phyloP scores from a whole-genome alignment of 2,113 vertebrate species.

The Pristiophorus japonicus region DNA sequence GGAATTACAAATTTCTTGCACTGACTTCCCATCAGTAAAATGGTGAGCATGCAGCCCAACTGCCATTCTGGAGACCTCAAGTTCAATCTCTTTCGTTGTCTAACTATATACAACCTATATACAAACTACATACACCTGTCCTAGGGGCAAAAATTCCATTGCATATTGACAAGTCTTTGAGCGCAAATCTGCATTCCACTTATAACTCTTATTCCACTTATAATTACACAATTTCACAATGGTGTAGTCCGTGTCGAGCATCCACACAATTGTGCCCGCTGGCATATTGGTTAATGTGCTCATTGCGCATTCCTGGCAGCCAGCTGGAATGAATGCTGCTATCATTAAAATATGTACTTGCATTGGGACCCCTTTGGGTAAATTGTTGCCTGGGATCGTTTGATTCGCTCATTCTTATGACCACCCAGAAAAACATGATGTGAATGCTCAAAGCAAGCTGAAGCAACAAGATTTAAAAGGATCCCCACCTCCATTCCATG shows the following conservation, averaged over 20 bases:
- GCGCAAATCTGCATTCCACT: neutral
- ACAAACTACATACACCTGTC: no score
- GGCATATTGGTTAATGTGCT: neutral
- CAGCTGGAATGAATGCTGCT: neutral
- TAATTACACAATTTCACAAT: no score
- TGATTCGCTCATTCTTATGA: neutral
- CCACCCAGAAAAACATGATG: neutral
- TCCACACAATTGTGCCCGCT: neutral
- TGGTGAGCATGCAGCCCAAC: neutral
- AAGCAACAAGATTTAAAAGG: neutral
- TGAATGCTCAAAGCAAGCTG: neutral
- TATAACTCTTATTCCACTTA: no score
- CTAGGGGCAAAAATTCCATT: neutral
- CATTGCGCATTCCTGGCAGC: neutral
- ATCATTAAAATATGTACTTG: neutral
- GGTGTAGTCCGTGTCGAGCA: no score
- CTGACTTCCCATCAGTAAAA: neutral
- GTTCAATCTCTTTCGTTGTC: neutral
- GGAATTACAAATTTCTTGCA: neutral
- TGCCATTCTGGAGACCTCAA: neutral
- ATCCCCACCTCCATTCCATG: neutral
- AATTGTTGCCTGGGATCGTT: neutral
- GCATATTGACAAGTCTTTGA: neutral
- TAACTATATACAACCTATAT: no score
- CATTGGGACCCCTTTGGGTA: neutral